Evolutionary conservation across 2,113 vertebrate genomes (phyloP).

Genomic region (Dascyllus trimaculatus): DNA sequence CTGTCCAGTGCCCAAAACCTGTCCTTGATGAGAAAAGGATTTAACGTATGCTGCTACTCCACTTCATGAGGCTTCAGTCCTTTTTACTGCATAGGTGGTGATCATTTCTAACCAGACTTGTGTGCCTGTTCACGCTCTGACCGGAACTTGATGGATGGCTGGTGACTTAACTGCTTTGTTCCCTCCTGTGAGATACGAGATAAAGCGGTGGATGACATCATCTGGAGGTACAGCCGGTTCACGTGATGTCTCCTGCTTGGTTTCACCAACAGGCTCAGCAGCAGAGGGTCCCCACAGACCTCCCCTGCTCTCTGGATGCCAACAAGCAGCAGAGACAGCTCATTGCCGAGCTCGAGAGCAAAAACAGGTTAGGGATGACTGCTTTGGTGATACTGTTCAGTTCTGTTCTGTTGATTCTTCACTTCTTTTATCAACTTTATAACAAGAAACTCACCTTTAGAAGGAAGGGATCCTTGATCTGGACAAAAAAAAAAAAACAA

Average conservation of each 20-base stretch:
- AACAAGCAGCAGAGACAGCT: conserved; percentile 98
- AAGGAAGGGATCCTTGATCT: neutral
- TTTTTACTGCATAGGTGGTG: conserved; percentile 24
- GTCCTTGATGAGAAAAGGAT: conserved; percentile 35
- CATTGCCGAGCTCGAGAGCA: conserved; percentile 98
- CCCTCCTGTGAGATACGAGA: conserved; percentile 51
- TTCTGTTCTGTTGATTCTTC: neutral
- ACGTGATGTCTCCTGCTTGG: conserved; percentile 58
- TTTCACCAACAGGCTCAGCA: conserved; percentile 86
- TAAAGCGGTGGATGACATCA: conserved; percentile 65
- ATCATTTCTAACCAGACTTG: conserved; percentile 38
- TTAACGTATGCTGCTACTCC: conserved; percentile 19
- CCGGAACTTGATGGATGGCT: conserved; percentile 52
- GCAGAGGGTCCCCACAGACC: conserved; percentile 92
- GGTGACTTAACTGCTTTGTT: conserved; percentile 61
- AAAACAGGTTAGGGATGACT: conserved; percentile 90
- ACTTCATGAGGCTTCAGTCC: neutral
- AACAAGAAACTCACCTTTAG: conserved; percentile 6
- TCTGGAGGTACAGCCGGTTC: conserved; percentile 45
- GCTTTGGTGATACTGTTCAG: neutral
- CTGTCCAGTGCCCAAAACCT: conserved; percentile 29
- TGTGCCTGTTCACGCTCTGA: conserved; percentile 42
- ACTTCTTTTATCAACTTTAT: neutral
- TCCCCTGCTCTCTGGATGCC: conserved; percentile 94
- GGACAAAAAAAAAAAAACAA: conserved; percentile 5